Conservation (phyloP, 1,140 invertebrate genomes). For the Drosophila triauraria region DNA sequence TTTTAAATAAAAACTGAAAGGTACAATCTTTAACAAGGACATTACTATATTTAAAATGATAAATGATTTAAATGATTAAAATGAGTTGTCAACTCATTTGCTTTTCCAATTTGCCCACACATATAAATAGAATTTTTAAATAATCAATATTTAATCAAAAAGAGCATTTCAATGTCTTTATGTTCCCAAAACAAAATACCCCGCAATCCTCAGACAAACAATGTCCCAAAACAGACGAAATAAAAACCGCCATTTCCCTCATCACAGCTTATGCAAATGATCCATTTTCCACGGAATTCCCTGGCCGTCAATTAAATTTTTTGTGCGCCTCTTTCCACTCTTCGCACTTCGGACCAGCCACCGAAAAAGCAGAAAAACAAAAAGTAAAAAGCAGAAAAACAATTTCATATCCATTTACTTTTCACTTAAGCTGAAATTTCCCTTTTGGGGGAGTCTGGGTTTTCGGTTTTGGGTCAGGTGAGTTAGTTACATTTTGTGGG, state of each 20-base stretch:
- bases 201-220: not conserved
- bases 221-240: slow-evolving; percentile 4
- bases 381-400: slow-evolving; percentile 1
- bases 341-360: slow-evolving; percentile 30
- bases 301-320: slow-evolving; percentile 77
- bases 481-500: slow-evolving; percentile 40
- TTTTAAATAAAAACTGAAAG: too few relatives aligned
- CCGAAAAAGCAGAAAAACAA: not conserved
- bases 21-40: too few relatives aligned
- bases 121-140: too few relatives aligned
- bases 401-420: slow-evolving; percentile 41
- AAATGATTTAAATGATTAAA: too few relatives aligned
- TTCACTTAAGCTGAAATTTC: slow-evolving; percentile 35
- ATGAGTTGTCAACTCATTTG: too few relatives aligned
- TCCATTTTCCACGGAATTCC: slow-evolving; percentile 78
- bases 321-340: slow-evolving; percentile 10
- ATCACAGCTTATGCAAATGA: slow-evolving; percentile 69
- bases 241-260: slow-evolving; percentile 14
- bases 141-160: not conserved
- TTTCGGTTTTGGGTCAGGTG: slow-evolving; percentile 24
- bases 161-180: not conserved
- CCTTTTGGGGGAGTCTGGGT: slow-evolving; percentile 1
- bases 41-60: too few relatives aligned
- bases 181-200: not conserved
- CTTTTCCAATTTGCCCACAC: too few relatives aligned